Percentiles rank a stretch among this genome's conserved stretches.
These are phyloP conservation scores for Chrysolina haemoptera DNA, from an alignment of 2,888 invertebrate genomes.

Conservation along the genomic window DNA sequence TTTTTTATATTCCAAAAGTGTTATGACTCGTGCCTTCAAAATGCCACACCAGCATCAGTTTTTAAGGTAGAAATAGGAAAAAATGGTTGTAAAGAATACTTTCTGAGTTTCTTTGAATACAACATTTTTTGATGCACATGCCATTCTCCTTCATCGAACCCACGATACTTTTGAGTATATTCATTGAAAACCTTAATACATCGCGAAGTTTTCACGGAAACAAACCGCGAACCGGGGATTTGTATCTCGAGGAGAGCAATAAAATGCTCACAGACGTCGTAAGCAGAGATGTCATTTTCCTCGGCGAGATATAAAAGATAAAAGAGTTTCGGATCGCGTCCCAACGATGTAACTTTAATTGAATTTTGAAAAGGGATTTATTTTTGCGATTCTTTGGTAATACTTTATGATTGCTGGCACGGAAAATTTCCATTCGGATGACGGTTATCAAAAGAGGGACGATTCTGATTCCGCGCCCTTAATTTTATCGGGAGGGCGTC, in stretches of 20 bases:
- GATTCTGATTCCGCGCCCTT: not conserved
- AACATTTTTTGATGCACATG: too few species aligned
- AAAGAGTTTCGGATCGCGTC: constrained; percentile 42
- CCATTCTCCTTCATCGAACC: too few species aligned
- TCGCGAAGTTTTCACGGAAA: not conserved
- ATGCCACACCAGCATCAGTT: too few species aligned
- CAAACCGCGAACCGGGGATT: constrained; percentile 6
- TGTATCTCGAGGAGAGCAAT: constrained; percentile 8
- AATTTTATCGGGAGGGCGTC: not conserved
- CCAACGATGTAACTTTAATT: constrained; percentile 63
- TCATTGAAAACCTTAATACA: not conserved
- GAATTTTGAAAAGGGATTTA: constrained; percentile 65
- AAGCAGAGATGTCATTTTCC: constrained; percentile 41
- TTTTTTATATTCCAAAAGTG: too few species aligned
- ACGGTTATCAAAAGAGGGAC: constrained; percentile 33
- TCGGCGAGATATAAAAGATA: constrained; percentile 42
- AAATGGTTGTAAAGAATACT: too few species aligned
- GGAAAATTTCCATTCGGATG: constrained; percentile 64
- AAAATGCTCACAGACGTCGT: constrained; percentile 40
- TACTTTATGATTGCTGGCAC: constrained; percentile 68
- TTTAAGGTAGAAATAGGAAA: too few species aligned
- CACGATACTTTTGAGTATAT: too few species aligned
- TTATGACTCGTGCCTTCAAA: too few species aligned
- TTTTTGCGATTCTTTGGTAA: constrained; percentile 65
- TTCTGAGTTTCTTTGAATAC: too few species aligned